Base-by-base conservation (phyloP, 2,888 invertebrate genomes). In the Leptinotarsa rubiginosa region DNA sequence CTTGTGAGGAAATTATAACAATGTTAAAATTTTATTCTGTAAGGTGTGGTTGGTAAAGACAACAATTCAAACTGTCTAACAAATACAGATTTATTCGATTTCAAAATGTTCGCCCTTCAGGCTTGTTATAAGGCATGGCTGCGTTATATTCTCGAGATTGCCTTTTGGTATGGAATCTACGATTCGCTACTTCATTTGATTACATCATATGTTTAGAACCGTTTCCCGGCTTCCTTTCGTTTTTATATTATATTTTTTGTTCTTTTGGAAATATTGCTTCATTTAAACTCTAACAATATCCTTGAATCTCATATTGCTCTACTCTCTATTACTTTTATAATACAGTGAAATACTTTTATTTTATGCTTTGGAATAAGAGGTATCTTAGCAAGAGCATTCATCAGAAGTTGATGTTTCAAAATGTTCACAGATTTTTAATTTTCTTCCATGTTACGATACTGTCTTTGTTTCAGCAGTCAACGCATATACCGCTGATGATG, bases 141-240 rank as follows among this genome's bases (percentile, higher is more conserved):
- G 80, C 79, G 79, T 81, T 78, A 20, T 56, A 67, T 54, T 41
- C 52, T 81, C 82, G 83, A 82, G 81, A 80, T 77, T 79, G 77
- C 79, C 80, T 81, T 79, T 79, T 82, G 80, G 78, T 81, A 72
- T 73, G 71, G 78, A 77, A 80, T 77, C 78, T 77, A 72, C 75
- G 77, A 79, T 75, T 79, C 78, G 78, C 70, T 78, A 76, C 81
- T 79, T 80, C 79, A 79, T 81, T 81, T 81, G 79, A 81, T 82
- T 81, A 79, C 76, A 81, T 77, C 78, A 78, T 75, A 80, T 75
- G 74, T 78, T 74, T 75, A 64, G 69, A 69, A 65, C 65, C 68
- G 65, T 74, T 67, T 71, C 49, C 54, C 68, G 54, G 41, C 52
- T 56, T 69, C 59, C 52, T 68, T 65, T 52, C 65, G 47, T 70